Evolutionary conservation across 2,113 vertebrate genomes (phyloP).

Genomic region (Corydoras maculifer): DNA sequence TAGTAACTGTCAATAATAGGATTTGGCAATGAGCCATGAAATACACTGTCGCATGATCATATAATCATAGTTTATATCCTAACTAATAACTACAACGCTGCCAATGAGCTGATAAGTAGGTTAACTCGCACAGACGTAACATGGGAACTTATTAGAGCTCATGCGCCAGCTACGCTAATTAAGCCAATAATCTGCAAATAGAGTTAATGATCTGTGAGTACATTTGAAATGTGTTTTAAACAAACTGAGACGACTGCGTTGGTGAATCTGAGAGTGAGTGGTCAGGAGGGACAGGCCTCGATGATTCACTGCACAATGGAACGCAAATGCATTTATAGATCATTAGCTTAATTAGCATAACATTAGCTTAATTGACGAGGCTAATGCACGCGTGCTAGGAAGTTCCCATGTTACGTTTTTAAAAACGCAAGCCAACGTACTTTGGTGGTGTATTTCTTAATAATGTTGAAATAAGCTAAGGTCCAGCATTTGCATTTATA

Average conservation of each 20-base stretch:
- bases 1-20: no score
- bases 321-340: background rate
- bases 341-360: background rate
- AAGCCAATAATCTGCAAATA: background rate
- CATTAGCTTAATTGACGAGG: conserved; percentile 3
- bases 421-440: background rate
- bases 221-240: background rate
- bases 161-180: background rate
- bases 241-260: background rate
- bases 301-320: background rate
- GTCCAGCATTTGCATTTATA: no score
- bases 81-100: background rate
- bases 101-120: background rate
- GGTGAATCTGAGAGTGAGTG: background rate
- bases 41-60: no score
- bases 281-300: no score
- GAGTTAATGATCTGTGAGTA: background rate
- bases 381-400: background rate
- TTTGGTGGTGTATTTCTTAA: no score
- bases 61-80: no score
- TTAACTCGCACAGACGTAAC: background rate
- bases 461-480: no score
- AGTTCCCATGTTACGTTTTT: background rate
- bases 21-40: no score
- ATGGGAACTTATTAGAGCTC: background rate